These are phyloP conservation scores for Pteronura brasiliensis DNA, from an alignment of 2,113 vertebrate genomes.

Conservation along the genomic window DNA sequence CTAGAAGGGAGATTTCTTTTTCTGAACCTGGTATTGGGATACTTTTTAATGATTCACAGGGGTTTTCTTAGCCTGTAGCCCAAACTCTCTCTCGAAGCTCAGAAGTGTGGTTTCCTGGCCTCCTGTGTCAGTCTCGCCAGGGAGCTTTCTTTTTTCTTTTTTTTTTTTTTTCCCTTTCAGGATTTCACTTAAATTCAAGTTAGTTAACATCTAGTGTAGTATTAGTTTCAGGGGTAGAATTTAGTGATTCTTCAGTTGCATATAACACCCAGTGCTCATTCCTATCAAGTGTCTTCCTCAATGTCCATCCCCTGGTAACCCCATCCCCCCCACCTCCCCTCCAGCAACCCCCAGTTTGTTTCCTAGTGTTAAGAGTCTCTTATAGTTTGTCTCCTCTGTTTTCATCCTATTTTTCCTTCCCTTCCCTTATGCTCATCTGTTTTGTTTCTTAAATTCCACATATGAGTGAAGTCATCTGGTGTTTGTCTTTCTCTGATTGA, in stretches of 20 bases:
- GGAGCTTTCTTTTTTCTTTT: neutral
- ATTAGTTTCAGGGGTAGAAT: neutral
- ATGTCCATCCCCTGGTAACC: neutral
- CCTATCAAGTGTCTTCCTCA: neutral
- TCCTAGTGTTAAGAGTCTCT: neutral
- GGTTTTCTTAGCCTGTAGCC: neutral
- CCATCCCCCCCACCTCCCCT: neutral
- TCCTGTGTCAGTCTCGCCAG: neutral
- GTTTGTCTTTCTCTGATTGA: neutral
- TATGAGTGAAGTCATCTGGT: neutral
- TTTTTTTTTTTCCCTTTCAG: neutral
- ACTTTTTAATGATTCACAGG: neutral
- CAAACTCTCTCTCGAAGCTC: accelerated
- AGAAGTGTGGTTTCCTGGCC: neutral
- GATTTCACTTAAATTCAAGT: neutral
- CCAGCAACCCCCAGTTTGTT: neutral
- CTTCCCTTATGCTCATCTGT: neutral
- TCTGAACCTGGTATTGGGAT: neutral
- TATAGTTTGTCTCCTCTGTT: neutral
- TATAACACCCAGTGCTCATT: neutral
- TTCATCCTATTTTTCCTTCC: neutral
- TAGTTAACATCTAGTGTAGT: neutral
- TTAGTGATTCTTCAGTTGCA: neutral
- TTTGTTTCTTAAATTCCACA: neutral
- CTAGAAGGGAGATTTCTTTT: neutral